These are phyloP conservation scores for Tolypeutes matacus DNA, from an alignment of 2,797 vertebrate genomes.

Conservation along the genomic window DNA sequence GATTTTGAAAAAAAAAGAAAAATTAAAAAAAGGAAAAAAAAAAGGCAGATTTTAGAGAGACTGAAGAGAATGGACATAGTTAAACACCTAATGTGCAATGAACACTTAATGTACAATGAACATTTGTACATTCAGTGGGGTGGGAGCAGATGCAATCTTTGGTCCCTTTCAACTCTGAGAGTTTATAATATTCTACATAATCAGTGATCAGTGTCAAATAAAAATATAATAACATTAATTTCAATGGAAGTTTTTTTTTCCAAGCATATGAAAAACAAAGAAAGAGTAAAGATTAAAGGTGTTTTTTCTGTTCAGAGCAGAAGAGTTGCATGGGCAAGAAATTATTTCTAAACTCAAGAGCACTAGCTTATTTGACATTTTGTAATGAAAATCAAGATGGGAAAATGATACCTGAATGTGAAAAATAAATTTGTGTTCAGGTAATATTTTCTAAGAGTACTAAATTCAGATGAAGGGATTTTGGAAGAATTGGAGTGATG, in stretches of 20 bases:
- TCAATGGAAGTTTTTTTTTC: not conserved
- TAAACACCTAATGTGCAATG: not conserved
- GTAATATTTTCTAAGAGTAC: not conserved
- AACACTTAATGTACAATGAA: too few relatives aligned
- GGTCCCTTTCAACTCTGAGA: not conserved
- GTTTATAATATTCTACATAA: not conserved
- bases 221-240: not conserved
- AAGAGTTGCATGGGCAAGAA: not conserved
- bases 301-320: conserved; percentile 3
- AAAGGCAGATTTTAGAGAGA: not conserved
- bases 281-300: not conserved
- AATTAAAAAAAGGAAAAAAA: not conserved
- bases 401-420: not conserved
- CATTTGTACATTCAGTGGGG: not conserved
- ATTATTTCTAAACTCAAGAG: conserved; percentile 38
- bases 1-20: not conserved
- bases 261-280: not conserved
- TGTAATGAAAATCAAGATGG: conserved; percentile 27
- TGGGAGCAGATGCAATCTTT: not conserved
- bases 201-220: not conserved
- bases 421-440: not conserved
- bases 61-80: not conserved
- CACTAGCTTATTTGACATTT: conserved; percentile 13
- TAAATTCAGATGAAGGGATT: not conserved
- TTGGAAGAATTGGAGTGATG: not conserved